Base-by-base conservation (phyloP, 2,113 vertebrate genomes). In the Scophthalmus maximus region DNA sequence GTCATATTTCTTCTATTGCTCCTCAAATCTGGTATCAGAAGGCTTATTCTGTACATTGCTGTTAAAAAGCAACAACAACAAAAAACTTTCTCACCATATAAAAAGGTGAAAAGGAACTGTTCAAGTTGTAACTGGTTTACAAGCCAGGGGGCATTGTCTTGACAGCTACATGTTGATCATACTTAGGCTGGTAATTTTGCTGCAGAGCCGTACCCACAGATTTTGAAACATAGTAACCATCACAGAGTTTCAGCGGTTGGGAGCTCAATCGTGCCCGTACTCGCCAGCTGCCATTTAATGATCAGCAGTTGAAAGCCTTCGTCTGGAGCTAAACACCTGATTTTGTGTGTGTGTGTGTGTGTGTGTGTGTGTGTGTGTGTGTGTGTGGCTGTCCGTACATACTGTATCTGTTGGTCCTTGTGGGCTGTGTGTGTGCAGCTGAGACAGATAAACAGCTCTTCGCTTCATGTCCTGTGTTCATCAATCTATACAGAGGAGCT, bases 381-480 rank as follows among this genome's bases (percentile, higher is more conserved):
- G 42, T 67, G 29, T 27, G 25, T 59, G 46, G 34, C 30, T 51
- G 55, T 72, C 63, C 58, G 68, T 47, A 71, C 52, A 15, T 8
- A 30, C 26, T 64, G 53, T 67, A 56, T 74, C 68, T 56, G 20
- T 40, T 4, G 30, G 62, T 59, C 75, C 62, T 38, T 49, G 49
- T 40, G 32, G 53, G 27, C 55, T 55, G 51, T 64, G 73, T 64
- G 73, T 73, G 51, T 34, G 29, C 63, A 66, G 73, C 64, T 40
- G 44, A 67, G 52, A 57, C 59, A 71, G 75, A 85, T 78, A 82
- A 89, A 82, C 73, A 79, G 69, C 81, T 80, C 68, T 85, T 78
- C 72, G 68, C 76, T 55, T 62, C 62, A 68, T 14, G 6, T 82
- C 80, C 72, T 64, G 67, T 75, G 71, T 56, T 75, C 70, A 62